Evolutionary conservation across 2,113 vertebrate species (phyloP).

Genomic region (Carettochelys insculpta): DNA sequence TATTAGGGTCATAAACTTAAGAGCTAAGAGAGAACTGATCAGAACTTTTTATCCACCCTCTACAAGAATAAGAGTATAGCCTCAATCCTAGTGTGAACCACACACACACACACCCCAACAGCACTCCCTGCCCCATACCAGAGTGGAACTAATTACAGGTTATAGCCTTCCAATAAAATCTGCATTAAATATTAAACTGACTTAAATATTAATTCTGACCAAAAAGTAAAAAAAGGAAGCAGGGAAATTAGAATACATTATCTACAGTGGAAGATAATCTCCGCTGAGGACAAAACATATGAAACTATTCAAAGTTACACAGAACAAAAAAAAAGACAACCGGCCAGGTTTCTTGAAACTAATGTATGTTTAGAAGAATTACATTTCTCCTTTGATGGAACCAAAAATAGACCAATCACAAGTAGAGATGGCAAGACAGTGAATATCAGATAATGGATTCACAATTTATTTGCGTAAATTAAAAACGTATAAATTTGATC

Average conservation of each 20-base stretch:
- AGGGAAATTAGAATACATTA: neutral
- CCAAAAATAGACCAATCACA: neutral
- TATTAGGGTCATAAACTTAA: neutral
- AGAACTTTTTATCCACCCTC: neutral
- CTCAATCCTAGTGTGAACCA: neutral
- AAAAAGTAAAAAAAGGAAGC: neutral
- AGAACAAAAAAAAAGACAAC: neutral
- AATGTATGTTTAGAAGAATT: neutral
- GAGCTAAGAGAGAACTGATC: neutral
- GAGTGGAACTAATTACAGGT: neutral
- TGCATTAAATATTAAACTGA: neutral
- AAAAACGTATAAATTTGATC: slow-evolving; percentile 35
- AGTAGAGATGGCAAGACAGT: slow-evolving; percentile 17
- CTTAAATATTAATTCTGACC: neutral
- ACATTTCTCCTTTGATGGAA: neutral
- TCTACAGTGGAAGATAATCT: neutral
- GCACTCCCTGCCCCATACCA: too few species aligned
- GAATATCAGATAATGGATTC: slow-evolving; percentile 26
- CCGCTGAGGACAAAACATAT: neutral
- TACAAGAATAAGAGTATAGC: neutral
- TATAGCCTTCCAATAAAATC: neutral
- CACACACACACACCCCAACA: too few species aligned
- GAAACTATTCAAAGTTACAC: neutral
- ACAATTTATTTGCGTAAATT: slow-evolving; percentile 35
- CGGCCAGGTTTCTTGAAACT: slow-evolving; percentile 3